phyloP scores from a whole-genome alignment of 2,888 invertebrate genomes.

The Anodontia alba region DNA sequence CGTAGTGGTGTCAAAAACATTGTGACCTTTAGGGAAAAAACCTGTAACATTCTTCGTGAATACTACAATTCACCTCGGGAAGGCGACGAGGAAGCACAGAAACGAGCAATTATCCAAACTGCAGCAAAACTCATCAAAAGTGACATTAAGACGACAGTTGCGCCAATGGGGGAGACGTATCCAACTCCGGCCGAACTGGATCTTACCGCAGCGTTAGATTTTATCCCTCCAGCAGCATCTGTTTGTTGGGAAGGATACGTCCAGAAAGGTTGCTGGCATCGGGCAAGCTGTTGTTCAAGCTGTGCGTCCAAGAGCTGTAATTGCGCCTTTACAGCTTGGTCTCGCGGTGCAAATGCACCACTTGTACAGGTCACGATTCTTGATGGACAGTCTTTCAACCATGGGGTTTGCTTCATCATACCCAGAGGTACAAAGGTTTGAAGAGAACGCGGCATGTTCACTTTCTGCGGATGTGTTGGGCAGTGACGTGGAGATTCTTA shows the following conservation, averaged over 20 bases:
- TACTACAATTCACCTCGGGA: not conserved
- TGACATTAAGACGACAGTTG: not conserved
- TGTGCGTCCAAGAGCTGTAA: constrained; percentile 47
- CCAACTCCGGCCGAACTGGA: not conserved
- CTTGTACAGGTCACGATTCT: constrained; percentile 64
- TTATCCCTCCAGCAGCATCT: not conserved
- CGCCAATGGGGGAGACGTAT: not conserved
- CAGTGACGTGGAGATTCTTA: constrained; percentile 40
- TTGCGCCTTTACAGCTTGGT: constrained; percentile 66
- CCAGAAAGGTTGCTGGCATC: not conserved
- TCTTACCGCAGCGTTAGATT: not conserved
- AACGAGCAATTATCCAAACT: constrained; percentile 3
- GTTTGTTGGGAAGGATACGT: not conserved
- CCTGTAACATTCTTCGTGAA: not conserved
- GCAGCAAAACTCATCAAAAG: constrained; percentile 10
- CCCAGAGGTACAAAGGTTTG: constrained; percentile 48
- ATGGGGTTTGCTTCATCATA: constrained; percentile 66
- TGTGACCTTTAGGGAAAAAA: not conserved
- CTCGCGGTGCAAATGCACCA: constrained; percentile 64
- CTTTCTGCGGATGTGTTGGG: constrained; percentile 28
- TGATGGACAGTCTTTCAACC: constrained; percentile 63
- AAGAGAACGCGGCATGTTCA: constrained; percentile 40
- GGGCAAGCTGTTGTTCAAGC: constrained; percentile 62
- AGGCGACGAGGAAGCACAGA: not conserved
- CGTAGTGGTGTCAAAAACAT: not conserved